phyloP scores from a whole-genome alignment of 2,888 invertebrate species.

The Xestoiulus laeticollis region DNA sequence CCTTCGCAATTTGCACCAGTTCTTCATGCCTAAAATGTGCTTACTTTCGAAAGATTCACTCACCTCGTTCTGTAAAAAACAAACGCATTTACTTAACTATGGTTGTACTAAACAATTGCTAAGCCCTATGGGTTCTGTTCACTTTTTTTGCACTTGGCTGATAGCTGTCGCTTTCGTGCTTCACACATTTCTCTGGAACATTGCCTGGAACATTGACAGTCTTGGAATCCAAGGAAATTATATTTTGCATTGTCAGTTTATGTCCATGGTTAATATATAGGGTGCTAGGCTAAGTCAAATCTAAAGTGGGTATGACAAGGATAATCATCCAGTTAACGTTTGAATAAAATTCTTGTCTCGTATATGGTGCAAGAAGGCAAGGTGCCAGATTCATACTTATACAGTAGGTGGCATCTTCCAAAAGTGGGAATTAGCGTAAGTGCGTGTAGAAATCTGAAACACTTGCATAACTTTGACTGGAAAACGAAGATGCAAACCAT shows the following conservation, averaged over 20 bases:
- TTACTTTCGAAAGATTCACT: conserved; percentile 39
- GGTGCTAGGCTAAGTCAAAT: background rate
- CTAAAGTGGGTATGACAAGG: background rate
- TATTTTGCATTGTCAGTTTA: background rate
- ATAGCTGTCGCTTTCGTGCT: background rate
- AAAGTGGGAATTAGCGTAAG: background rate
- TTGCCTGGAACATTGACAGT: background rate
- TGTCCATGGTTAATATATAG: background rate
- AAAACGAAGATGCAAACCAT: no score
- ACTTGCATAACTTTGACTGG: no score
- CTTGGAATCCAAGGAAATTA: background rate
- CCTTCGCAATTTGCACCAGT: background rate
- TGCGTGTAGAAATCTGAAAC: no score
- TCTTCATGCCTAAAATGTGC: background rate
- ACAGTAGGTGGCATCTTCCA: background rate
- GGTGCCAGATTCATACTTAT: no score
- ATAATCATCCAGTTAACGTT: background rate
- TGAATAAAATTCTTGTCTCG: background rate
- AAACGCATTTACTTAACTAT: conserved; percentile 45
- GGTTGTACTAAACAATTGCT: background rate
- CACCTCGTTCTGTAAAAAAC: conserved; percentile 47
- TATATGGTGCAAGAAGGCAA: no score
- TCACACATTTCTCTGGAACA: background rate
- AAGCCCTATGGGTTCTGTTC: background rate
- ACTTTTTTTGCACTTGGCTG: background rate